Percentiles rank a stretch among this genome's conserved stretches.
Evolutionary conservation across 2,797 vertebrate genomes (phyloP).

Genomic region (Clarias fuscus): DNA sequence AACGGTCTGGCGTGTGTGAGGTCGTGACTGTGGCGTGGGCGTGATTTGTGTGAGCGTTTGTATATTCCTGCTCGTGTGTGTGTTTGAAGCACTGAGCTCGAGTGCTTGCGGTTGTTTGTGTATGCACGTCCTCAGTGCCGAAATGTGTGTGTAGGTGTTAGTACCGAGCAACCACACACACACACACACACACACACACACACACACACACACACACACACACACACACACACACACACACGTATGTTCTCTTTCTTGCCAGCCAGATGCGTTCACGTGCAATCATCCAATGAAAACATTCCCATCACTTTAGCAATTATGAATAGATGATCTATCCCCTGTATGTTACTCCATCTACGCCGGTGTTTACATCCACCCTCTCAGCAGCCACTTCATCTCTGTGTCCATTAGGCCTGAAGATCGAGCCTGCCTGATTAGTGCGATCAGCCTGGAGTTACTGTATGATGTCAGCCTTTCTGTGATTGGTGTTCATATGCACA

Average conservation of each 20-base stretch:
- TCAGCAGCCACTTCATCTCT: constrained; percentile 45
- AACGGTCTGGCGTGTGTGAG: constrained; percentile 33
- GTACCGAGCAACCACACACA: constrained; percentile 14
- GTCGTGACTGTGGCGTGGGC: constrained; percentile 36
- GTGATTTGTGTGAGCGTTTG: constrained; percentile 50
- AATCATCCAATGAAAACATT: constrained; percentile 22
- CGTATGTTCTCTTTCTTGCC: not conserved
- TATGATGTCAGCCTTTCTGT: not conserved
- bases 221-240: constrained; percentile 14
- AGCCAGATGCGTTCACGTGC: constrained; percentile 17
- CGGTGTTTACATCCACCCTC: constrained; percentile 44
- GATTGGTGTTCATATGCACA: not conserved
- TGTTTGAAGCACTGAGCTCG: constrained; percentile 33
- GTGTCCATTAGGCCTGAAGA: constrained; percentile 17
- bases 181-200: constrained; percentile 8
- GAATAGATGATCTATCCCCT: constrained; percentile 38
- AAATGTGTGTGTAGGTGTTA: constrained; percentile 47
- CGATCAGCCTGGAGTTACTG: not conserved
- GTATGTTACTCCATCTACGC: constrained; percentile 25
- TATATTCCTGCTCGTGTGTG: constrained; percentile 40
- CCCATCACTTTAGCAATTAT: constrained; percentile 45
- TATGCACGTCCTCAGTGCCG: constrained; percentile 35
- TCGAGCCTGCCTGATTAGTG: constrained; percentile 21
- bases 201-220: constrained; percentile 24
- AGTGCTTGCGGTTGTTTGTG: constrained; percentile 46